A percentile compares a stretch with the other conserved stretches of the same genome.
Evolutionary conservation across 2,888 invertebrate species (phyloP).

Genomic region (Sarcophaga carnaria): DNA sequence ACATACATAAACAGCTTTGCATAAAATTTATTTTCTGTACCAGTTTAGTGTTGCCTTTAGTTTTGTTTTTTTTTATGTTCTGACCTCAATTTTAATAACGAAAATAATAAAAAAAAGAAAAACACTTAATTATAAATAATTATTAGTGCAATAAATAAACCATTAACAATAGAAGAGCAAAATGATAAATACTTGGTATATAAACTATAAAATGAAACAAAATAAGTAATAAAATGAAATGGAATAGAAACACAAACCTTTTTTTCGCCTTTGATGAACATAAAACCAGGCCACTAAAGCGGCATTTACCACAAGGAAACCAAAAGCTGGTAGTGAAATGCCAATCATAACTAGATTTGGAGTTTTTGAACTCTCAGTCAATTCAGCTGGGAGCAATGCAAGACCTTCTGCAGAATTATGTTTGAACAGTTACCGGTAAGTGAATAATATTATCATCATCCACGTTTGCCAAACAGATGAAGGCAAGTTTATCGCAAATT

Average conservation of each 20-base stretch:
- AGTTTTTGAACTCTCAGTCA: constrained; percentile 88
- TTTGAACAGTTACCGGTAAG: background rate
- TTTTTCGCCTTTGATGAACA: constrained; percentile 80
- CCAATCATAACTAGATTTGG: constrained; percentile 95
- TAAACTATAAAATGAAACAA: too few species aligned
- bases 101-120: background rate
- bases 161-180: constrained; percentile 42
- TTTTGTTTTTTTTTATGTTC: too few species aligned
- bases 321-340: constrained; percentile 93
- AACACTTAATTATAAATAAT: constrained; percentile 20
- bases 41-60: too few species aligned
- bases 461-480: constrained; percentile 19
- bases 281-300: constrained; percentile 91
- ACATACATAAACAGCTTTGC: too few species aligned
- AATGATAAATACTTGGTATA: constrained; percentile 47
- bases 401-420: constrained; percentile 82
- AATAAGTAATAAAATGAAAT: constrained; percentile 43
- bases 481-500: too few species aligned
- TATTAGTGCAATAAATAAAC: background rate
- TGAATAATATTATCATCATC: constrained; percentile 25
- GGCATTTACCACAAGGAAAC: constrained; percentile 93
- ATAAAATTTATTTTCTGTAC: too few species aligned
- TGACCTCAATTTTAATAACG: too few species aligned
- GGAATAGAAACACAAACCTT: constrained; percentile 75
- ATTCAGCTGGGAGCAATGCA: constrained; percentile 88